Percentiles rank a stretch among this genome's conserved stretches.
These are phyloP conservation scores for Ennomos quercinarius DNA, from an alignment of 2,888 invertebrate genomes.

Conservation along the genomic window DNA sequence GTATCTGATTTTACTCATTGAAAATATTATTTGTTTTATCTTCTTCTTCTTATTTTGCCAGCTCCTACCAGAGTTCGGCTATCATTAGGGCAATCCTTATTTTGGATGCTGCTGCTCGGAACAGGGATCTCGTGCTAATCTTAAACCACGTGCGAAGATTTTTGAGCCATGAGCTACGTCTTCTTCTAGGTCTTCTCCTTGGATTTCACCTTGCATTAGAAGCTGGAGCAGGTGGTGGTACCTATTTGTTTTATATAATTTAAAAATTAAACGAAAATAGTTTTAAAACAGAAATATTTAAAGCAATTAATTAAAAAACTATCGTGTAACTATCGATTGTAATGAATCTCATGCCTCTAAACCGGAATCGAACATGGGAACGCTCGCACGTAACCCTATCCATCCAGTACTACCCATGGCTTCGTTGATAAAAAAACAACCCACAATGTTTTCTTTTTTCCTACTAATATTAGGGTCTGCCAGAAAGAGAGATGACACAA, in stretches of 20 bases:
- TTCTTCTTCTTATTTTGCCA: too few species aligned
- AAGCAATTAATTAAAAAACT: conserved; percentile 10
- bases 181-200: too few species aligned
- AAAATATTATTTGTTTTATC: conserved; percentile 2
- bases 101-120: too few species aligned
- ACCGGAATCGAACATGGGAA: conserved; percentile 49
- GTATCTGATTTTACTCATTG: conserved; percentile 17
- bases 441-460: conserved; percentile 42
- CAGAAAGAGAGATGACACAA: conserved; percentile 38
- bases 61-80: too few species aligned
- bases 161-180: too few species aligned
- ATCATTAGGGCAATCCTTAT: too few species aligned
- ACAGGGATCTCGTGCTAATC: too few species aligned
- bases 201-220: too few species aligned
- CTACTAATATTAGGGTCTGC: conserved; percentile 44
- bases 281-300: neutral
- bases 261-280: too few species aligned
- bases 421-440: conserved; percentile 52
- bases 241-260: too few species aligned
- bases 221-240: too few species aligned
- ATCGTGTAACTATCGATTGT: conserved; percentile 21
- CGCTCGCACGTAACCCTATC: conserved; percentile 48
- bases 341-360: conserved; percentile 39
- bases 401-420: conserved; percentile 48
- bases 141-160: too few species aligned